A percentile compares a stretch with the other conserved stretches of the same genome.
Conservation (phyloP, 2,797 vertebrate genomes). For the Pseudomugil tenellus region DNA sequence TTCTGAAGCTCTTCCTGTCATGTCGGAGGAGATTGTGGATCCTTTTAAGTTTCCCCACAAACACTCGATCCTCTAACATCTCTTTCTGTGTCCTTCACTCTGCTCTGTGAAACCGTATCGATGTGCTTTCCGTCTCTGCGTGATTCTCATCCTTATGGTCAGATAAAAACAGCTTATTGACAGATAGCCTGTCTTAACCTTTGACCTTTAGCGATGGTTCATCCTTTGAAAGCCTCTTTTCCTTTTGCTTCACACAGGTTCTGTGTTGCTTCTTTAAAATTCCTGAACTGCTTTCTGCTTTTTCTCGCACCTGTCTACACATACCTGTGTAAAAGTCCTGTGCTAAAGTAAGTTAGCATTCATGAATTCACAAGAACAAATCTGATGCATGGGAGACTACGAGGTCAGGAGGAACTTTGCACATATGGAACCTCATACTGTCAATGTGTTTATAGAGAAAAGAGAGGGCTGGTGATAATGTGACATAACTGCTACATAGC, state of each 20-base stretch:
- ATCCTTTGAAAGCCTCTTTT: neutral
- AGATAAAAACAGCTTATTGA: neutral
- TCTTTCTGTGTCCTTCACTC: neutral
- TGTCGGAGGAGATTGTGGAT: neutral
- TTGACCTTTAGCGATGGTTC: neutral
- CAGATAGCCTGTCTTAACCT: neutral
- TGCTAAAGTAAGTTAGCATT: conserved; percentile 28
- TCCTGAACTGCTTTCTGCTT: neutral
- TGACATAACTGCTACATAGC: no score
- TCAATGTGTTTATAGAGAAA: no score
- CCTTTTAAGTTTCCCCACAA: neutral
- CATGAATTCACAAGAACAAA: conserved; percentile 23
- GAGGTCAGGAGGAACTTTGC: conserved; percentile 45
- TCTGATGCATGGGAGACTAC: conserved; percentile 48
- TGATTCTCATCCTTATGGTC: neutral
- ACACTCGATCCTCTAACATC: neutral
- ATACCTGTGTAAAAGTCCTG: conserved; percentile 7
- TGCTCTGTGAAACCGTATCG: neutral
- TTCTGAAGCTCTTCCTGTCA: neutral
- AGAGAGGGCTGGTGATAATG: no score
- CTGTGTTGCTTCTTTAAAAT: neutral
- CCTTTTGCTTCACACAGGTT: neutral
- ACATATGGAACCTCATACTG: conserved; percentile 40
- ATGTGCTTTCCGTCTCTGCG: neutral
- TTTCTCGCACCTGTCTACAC: conserved; percentile 4